These are phyloP conservation scores for Drosophila limbata DNA, from an alignment of 2,888 invertebrate genomes.

Conservation along the genomic window DNA sequence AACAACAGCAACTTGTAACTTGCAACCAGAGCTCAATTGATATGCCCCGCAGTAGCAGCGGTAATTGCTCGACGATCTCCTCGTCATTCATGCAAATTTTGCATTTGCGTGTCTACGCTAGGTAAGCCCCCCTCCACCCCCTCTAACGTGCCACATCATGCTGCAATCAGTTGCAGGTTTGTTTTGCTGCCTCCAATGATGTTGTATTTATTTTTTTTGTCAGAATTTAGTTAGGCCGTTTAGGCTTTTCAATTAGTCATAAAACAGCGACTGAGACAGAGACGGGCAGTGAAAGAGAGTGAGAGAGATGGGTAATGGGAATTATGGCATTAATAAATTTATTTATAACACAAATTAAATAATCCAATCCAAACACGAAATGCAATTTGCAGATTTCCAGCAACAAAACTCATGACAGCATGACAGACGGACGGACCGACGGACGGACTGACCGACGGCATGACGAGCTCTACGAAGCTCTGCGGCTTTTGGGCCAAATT, in stretches of 20 bases:
- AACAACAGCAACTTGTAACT: conserved; percentile 27
- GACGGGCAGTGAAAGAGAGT: background rate
- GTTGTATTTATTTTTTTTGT: conserved; percentile 31
- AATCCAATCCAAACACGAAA: conserved; percentile 64
- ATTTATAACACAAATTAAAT: conserved; percentile 80
- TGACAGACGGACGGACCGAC: background rate
- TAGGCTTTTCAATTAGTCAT: conserved; percentile 63
- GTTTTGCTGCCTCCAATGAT: conserved; percentile 35
- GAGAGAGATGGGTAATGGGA: background rate
- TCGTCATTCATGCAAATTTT: conserved; percentile 63
- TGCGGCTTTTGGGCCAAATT: conserved; percentile 71
- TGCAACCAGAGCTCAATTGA: conserved; percentile 50
- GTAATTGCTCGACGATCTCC: conserved; percentile 66
- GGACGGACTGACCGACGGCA: background rate
- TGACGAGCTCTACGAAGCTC: conserved; percentile 3
- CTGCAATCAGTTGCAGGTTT: conserved; percentile 8
- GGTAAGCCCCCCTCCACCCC: background rate
- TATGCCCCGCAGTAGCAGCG: conserved; percentile 61
- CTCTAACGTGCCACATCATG: background rate
- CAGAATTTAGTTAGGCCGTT: conserved; percentile 6
- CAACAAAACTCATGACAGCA: conserved; percentile 38
- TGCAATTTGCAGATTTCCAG: conserved; percentile 69
- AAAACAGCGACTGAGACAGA: conserved; percentile 43
- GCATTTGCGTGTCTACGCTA: conserved; percentile 66
- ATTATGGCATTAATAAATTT: conserved; percentile 72